phyloP scores from a whole-genome alignment of 2,797 vertebrate species.

The Phoebastria nigripes region DNA sequence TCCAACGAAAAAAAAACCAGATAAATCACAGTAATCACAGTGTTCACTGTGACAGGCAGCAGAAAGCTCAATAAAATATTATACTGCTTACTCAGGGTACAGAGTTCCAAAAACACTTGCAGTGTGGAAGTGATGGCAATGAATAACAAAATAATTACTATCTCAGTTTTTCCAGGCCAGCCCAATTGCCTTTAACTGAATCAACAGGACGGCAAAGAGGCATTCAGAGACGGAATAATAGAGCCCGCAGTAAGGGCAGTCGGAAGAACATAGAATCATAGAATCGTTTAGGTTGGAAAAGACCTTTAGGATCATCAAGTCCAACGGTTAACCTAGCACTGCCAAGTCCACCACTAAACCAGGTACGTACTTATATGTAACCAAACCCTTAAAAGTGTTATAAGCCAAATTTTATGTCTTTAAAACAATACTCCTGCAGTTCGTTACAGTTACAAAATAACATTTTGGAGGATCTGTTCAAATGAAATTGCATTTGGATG shows the following conservation, averaged over 20 bases:
- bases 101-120: not conserved
- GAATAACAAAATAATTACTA: not conserved
- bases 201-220: not conserved
- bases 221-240: not conserved
- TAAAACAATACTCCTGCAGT: not conserved
- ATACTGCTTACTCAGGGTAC: not conserved
- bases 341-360: not conserved
- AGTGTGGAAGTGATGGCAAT: not conserved
- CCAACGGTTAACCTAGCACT: not conserved
- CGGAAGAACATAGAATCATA: not conserved
- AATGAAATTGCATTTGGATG: not conserved
- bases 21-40: not conserved
- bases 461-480: not conserved
- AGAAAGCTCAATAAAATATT: not conserved
- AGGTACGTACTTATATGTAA: accelerated
- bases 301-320: not conserved
- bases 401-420: not conserved
- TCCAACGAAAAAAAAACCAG: not conserved
- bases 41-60: not conserved
- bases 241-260: not conserved
- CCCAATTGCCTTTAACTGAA: not conserved
- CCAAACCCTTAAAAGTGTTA: not conserved
- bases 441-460: not conserved
- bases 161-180: not conserved
- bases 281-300: not conserved